Conservation (phyloP, 2,888 invertebrate genomes). For the Gymnosoma rotundatum region DNA sequence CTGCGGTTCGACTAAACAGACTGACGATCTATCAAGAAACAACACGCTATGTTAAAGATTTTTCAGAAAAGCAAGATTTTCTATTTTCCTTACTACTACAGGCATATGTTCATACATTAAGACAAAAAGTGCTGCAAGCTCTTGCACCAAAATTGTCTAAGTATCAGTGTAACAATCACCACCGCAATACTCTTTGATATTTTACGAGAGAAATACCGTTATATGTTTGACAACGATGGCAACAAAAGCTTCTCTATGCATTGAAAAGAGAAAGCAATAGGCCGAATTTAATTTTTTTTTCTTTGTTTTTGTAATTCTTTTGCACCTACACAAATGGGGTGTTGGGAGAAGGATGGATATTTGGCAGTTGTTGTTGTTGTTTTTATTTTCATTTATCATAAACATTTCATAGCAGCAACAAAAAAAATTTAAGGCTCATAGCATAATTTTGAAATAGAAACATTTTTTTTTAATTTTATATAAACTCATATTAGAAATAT, state of each 20-base stretch:
- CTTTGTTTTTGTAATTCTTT: conserved; percentile 38
- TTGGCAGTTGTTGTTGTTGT: conserved; percentile 4
- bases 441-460: conserved; percentile 68
- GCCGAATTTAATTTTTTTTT: not conserved
- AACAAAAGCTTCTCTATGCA: not conserved
- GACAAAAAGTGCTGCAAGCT: conserved; percentile 60
- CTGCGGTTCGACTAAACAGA: conserved; percentile 83
- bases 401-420: conserved; percentile 58
- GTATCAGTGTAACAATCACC: conserved; percentile 28
- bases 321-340: conserved; percentile 60
- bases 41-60: conserved; percentile 82
- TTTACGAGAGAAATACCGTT: conserved; percentile 34
- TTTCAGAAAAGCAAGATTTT: conserved; percentile 78
- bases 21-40: conserved; percentile 82
- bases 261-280: conserved; percentile 36
- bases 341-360: conserved; percentile 8
- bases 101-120: conserved; percentile 67
- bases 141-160: conserved; percentile 49
- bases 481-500: conserved; percentile 5
- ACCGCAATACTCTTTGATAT: conserved; percentile 36
- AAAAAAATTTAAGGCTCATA: conserved; percentile 54
- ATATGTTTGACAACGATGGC: not conserved
- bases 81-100: conserved; percentile 75
- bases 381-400: conserved; percentile 56
- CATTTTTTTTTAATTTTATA: conserved; percentile 21